Evolutionary conservation across 2,797 vertebrate species (phyloP), one percentile per base, ranked within the genome.

Genomic region (Ammospiza maritima): DNA sequence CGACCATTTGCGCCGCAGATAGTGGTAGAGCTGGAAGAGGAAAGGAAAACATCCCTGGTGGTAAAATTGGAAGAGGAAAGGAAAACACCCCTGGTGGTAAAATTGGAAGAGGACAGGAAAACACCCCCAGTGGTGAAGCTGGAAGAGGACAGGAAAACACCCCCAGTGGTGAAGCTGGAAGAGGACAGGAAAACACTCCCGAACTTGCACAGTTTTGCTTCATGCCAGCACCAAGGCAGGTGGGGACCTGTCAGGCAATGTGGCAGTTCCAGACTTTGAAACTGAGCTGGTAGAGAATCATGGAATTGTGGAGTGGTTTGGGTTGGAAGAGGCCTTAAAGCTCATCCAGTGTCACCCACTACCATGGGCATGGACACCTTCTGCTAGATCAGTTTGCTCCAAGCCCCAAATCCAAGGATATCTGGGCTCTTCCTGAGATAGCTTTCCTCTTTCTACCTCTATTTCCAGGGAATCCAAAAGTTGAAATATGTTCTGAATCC

Each of bases 241-340:
- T 38, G 40, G 7, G 64, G 10, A 78, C 6, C 13, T 11, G 42
- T 16, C 36, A 9, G 21, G 16, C 5, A 9, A 7, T 3, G 44
- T 1, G 60, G 19, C 13, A 10, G 4, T 19, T 30, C 57, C 66
- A 36, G 56, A 11, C 14, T 83, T 73, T 10, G 9, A 26, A 71
- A 22, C 3, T 0, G 1, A 42, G 16, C 44, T 54, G 6, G 8
- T 3, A 1, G 22, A 50, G 21, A 56, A 19, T 27, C 10, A 1
- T 1, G 12, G 69, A 48, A 19, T 19, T 8, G 6, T 16, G 42
- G 38, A 15, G 5, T 25, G 47, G 26, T 36, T 69, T 56, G 70
- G 18, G 11, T 7, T 69, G 42, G 54, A 42, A 48, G 11, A 40
- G 34, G 13, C 1, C 40, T 53, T 13, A 47, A 74, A 48, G 9